Evolutionary conservation across 2,797 vertebrate genomes (phyloP).

Genomic region (Ataeniobius toweri): DNA sequence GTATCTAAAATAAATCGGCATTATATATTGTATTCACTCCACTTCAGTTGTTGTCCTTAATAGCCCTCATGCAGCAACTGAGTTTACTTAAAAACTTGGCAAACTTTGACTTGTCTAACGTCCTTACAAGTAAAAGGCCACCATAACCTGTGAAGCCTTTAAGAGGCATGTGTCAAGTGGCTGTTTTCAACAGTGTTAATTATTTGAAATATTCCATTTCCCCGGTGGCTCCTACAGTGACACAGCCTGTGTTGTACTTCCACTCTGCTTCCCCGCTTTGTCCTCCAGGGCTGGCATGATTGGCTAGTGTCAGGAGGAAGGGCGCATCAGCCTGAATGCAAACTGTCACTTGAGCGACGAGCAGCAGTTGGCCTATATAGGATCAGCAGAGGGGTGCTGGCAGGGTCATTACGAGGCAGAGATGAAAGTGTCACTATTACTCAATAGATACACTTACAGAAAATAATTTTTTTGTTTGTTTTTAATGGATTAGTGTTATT

Average conservation of each 20-base stretch:
- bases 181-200: slow-evolving; percentile 52
- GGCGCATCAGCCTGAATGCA: slow-evolving; percentile 51
- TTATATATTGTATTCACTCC: not conserved
- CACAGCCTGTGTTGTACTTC: slow-evolving; percentile 26
- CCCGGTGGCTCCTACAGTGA: slow-evolving; percentile 27
- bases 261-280: slow-evolving; percentile 21
- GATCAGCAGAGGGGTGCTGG: not conserved
- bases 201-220: slow-evolving; percentile 51
- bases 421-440: slow-evolving; percentile 14
- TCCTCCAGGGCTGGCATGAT: slow-evolving; percentile 56
- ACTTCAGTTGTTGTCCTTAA: not conserved
- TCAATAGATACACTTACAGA: slow-evolving; percentile 9
- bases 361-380: slow-evolving; percentile 7
- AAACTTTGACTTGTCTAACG: slow-evolving; percentile 28
- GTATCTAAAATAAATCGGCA: not conserved
- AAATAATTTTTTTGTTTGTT: not conserved
- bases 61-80: slow-evolving; percentile 3
- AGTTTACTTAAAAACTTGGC: slow-evolving; percentile 24
- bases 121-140: slow-evolving; percentile 22
- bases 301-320: slow-evolving; percentile 52
- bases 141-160: slow-evolving; percentile 22
- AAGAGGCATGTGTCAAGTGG: slow-evolving; percentile 52
- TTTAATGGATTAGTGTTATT: not conserved
- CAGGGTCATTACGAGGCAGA: slow-evolving; percentile 7
- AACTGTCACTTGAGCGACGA: slow-evolving; percentile 42